A percentile compares a stretch with the other conserved stretches of the same genome.
Evolutionary conservation across 2,113 vertebrate species (phyloP).

Genomic region (Boulengeromyrus knoepffleri): DNA sequence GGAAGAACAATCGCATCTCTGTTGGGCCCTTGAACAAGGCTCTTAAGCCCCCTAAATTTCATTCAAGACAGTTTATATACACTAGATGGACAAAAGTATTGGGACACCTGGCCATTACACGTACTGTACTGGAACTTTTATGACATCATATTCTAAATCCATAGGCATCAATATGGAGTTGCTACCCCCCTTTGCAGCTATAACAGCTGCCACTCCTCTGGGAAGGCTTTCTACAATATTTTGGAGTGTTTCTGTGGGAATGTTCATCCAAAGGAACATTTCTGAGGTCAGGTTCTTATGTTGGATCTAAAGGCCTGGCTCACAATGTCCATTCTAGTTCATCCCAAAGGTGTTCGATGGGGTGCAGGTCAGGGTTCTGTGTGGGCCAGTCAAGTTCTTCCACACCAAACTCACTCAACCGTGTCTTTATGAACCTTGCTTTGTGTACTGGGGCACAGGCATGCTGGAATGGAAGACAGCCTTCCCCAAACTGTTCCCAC

Average conservation of each 20-base stretch:
- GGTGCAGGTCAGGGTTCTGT: no score
- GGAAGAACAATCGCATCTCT: not conserved
- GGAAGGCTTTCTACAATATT: no score
- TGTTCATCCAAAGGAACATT: not conserved
- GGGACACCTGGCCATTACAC: not conserved
- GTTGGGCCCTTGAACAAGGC: not conserved
- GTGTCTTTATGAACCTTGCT: no score
- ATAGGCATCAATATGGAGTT: not conserved
- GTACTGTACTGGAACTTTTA: not conserved
- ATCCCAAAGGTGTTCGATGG: no score
- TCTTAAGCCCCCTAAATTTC: not conserved
- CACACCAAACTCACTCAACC: no score
- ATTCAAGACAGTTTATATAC: not conserved
- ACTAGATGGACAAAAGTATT: not conserved
- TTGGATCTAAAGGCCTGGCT: no score
- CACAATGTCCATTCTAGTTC: no score
- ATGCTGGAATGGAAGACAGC: no score
- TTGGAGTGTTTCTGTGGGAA: not conserved
- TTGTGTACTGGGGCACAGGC: no score
- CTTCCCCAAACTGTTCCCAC: no score
- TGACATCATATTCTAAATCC: not conserved
- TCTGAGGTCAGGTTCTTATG: not conserved
- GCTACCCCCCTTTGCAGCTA: not conserved
- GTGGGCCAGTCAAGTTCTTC: no score
- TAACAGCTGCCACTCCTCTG: not conserved